Evolutionary conservation across 2,113 vertebrate genomes (phyloP).

Genomic region (Pseudopipra pipra): DNA sequence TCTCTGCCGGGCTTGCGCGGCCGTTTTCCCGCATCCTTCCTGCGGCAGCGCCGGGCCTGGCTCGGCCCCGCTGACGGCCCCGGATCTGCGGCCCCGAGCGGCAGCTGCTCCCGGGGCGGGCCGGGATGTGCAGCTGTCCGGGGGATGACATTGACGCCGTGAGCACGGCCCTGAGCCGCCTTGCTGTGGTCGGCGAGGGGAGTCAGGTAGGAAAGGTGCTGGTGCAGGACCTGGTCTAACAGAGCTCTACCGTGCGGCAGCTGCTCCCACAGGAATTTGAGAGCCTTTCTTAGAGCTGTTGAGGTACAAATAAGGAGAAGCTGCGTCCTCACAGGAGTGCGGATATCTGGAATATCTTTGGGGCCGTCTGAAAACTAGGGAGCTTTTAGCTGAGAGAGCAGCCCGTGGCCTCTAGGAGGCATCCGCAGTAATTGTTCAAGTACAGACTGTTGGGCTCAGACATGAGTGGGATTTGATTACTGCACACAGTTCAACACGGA

Average conservation of each 20-base stretch:
- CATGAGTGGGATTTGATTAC: fast-evolving
- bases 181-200: too few relatives aligned
- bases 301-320: neutral
- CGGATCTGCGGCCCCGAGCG: fast-evolving
- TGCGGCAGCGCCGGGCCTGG: neutral
- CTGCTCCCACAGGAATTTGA: fast-evolving
- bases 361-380: neutral
- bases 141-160: fast-evolving
- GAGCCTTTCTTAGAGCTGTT: too few relatives aligned
- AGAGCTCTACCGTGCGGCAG: too few relatives aligned
- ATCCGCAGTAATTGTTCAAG: fast-evolving
- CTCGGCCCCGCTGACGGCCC: fast-evolving
- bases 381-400: neutral
- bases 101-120: neutral
- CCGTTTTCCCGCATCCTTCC: neutral
- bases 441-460: neutral
- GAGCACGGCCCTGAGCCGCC: neutral
- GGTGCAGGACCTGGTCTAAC: fast-evolving
- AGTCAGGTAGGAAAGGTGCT: fast-evolving
- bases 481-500: fast-evolving
- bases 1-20: neutral
- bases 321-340: neutral
- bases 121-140: neutral
- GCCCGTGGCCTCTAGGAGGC: fast-evolving
- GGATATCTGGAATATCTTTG: too few relatives aligned